phyloP scores from a whole-genome alignment of 2,113 vertebrate species.

The Gymnogyps californianus region DNA sequence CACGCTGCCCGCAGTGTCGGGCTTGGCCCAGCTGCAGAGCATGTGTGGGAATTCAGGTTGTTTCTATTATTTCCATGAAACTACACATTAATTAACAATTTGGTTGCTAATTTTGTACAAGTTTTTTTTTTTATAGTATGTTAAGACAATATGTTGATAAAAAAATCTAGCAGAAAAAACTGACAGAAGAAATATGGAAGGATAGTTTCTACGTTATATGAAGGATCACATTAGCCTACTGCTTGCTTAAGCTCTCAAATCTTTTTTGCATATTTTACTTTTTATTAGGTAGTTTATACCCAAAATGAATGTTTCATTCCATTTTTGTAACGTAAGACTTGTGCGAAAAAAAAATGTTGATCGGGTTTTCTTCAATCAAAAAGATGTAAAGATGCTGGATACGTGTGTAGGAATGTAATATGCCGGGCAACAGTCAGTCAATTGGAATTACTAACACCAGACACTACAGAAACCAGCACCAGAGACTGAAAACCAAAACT shows the following conservation, averaged over 20 bases:
- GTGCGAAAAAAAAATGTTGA: background rate
- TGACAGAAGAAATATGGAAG: background rate
- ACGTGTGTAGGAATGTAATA: background rate
- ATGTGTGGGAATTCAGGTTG: background rate
- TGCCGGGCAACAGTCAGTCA: background rate
- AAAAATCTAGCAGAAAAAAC: background rate
- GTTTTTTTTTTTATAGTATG: background rate
- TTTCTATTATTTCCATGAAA: background rate
- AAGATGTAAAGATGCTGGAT: background rate
- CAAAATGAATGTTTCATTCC: background rate
- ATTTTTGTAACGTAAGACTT: background rate
- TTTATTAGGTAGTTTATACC: background rate
- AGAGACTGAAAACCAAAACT: background rate
- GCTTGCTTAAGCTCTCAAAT: background rate
- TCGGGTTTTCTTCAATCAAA: background rate
- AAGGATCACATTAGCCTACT: background rate
- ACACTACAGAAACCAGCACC: background rate
- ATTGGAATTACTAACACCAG: background rate
- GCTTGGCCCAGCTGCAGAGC: background rate
- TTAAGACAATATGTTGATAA: background rate
- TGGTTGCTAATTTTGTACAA: background rate
- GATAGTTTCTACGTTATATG: background rate
- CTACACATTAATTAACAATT: background rate
- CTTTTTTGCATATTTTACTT: background rate
- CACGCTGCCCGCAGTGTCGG: rapidly evolving